These are phyloP conservation scores for Canis aureus DNA, from an alignment of 2,113 vertebrate genomes.

Conservation along the genomic window DNA sequence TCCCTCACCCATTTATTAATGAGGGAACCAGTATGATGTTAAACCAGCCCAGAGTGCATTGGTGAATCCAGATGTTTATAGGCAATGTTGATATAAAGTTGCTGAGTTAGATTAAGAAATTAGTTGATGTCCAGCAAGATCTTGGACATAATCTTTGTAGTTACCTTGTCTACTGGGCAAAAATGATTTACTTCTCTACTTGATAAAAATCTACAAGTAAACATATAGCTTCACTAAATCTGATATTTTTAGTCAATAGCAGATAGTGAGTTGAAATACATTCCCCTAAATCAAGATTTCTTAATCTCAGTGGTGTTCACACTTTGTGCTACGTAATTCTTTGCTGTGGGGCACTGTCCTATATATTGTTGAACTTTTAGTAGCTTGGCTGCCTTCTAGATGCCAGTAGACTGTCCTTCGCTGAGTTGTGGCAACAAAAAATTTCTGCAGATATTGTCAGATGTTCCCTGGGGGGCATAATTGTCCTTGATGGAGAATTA, in stretches of 20 bases:
- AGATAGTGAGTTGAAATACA: slow-evolving; percentile 3
- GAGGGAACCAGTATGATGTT: not conserved
- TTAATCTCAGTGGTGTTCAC: not conserved
- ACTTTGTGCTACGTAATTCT: not conserved
- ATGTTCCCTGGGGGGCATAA: not conserved
- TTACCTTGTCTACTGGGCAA: not conserved
- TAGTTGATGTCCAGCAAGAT: not conserved
- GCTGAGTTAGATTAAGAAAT: slow-evolving; percentile 21
- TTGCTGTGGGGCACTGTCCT: not conserved
- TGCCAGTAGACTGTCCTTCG: not conserved
- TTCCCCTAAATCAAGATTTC: slow-evolving; percentile 33
- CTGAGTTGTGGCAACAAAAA: not conserved
- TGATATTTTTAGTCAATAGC: not conserved
- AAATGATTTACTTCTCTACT: slow-evolving; percentile 12
- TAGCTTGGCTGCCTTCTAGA: not conserved
- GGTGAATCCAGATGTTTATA: not conserved
- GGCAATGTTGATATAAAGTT: not conserved
- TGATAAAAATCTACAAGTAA: not conserved
- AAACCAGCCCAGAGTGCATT: not conserved
- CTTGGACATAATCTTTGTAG: not conserved
- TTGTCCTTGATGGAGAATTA: not conserved
- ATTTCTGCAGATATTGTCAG: not conserved
- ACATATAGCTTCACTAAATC: not conserved
- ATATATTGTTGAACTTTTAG: not conserved
- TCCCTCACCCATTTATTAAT: not conserved